Evolutionary conservation across 1,140 invertebrate genomes (phyloP).

Genomic region (Drosophila sproati): DNA sequence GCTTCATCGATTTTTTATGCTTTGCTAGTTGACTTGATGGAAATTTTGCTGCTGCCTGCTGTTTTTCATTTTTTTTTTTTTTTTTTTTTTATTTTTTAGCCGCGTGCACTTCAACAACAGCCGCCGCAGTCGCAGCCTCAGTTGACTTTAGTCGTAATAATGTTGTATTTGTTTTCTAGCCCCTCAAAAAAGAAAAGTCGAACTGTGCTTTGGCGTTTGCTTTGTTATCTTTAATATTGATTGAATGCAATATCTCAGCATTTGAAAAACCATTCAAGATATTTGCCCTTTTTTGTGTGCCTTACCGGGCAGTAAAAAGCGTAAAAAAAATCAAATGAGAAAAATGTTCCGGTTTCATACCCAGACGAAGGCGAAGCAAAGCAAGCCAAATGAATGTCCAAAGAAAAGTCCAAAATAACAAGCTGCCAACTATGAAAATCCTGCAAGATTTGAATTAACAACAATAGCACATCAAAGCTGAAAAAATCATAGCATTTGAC

Average conservation of each 20-base stretch:
- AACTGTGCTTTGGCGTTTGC: slow-evolving; percentile 39
- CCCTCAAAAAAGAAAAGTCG: slow-evolving; percentile 33
- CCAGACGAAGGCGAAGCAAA: background rate
- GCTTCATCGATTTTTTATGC: slow-evolving; percentile 64
- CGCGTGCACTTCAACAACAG: slow-evolving; percentile 48
- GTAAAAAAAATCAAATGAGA: background rate
- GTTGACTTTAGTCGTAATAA: slow-evolving; percentile 51
- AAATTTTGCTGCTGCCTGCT: slow-evolving; percentile 30
- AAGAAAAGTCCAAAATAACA: background rate
- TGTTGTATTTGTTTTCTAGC: slow-evolving; percentile 56
- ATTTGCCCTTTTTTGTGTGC: slow-evolving; percentile 6
- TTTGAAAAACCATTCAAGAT: slow-evolving; percentile 10
- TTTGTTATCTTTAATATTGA: slow-evolving; percentile 60
- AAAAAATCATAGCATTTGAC: too few relatives aligned
- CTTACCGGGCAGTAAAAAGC: background rate
- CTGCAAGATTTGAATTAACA: background rate
- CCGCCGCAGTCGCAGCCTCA: slow-evolving; percentile 20
- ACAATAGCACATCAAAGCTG: background rate
- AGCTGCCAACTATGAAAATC: background rate
- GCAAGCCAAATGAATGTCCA: background rate
- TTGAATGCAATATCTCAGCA: slow-evolving; percentile 54
- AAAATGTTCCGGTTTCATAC: background rate
- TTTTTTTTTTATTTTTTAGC: slow-evolving; percentile 11
- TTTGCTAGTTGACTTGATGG: slow-evolving; percentile 58
- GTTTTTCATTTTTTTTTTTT: slow-evolving; percentile 3